Evolutionary conservation across 1,140 invertebrate genomes (phyloP), one percentile per base, ranked within the genome.

Genomic region (Calliphora vicina): DNA sequence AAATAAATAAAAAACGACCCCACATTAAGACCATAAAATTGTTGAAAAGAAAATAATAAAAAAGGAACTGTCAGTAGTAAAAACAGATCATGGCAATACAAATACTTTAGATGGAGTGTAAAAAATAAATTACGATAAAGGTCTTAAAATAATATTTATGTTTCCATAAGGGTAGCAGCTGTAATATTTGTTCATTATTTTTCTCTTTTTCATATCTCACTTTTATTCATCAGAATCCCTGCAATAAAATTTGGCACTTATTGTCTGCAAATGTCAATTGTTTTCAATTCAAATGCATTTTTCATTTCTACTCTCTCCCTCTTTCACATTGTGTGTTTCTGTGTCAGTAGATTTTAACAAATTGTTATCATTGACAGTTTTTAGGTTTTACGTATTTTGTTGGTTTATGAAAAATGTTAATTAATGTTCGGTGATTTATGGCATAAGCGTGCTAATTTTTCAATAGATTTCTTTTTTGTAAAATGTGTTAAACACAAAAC

Each of bases 81-180:
- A 20, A 35, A 76, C 73, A 76, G 20, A 78, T 42, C 35, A 78
- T 20, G 4, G 29, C 15, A 73, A n/a, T 13, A 5, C 26, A 12
- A 72, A 26, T n/a, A n/a, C n/a, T n/a, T n/a, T n/a, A 72, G 8
- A 35, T 8, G 5, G 35, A 35, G 6, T 35, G 0, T 8, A 35
- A 35, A 35, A 35, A 6, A 35, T 35, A 35, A 1, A 35, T 50
- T 50, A 17, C 12, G 26, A 35, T 74, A 78, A 45, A n/a, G 74
- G 74, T 45, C 74, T 78, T 45, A 78, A 78, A 78, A 78, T 43
- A 78, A 43, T 78, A 45, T 78, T 43, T 78, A 78, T 43, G 74
- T 78, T 78, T 9, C 4, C 20, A 29, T 78, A 78, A 20, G 74
- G 74, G 74, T 78, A 78, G 74, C 74, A 78, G 74, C 74, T 78